Evolutionary conservation across 1,140 invertebrate species (phyloP).

Genomic region (Zaprionus gabonicus): DNA sequence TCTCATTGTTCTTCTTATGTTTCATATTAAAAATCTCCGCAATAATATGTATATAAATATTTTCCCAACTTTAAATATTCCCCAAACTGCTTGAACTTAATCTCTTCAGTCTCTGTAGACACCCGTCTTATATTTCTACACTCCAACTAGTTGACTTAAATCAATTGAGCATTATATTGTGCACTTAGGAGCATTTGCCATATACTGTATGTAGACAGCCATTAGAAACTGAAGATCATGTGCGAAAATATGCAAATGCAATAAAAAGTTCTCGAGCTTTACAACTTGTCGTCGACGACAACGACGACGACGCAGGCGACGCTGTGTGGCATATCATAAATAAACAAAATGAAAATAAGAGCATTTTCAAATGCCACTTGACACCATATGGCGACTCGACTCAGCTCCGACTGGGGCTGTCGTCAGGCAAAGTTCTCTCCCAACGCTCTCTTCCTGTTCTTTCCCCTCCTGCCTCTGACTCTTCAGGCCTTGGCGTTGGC

Average conservation of each 20-base stretch:
- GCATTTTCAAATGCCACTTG: slow-evolving; percentile 82
- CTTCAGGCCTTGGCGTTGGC: neutral
- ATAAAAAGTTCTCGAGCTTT: slow-evolving; percentile 32
- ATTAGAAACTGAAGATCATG: slow-evolving; percentile 6
- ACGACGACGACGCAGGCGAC: neutral
- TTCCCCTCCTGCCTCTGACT: neutral
- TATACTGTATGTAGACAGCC: neutral
- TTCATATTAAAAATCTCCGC: too few species aligned
- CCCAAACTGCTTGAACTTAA: too few species aligned
- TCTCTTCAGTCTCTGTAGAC: too few species aligned
- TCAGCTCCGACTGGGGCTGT: slow-evolving; percentile 29
- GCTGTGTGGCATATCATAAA: slow-evolving; percentile 48
- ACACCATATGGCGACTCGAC: slow-evolving; percentile 74
- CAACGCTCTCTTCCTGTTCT: neutral
- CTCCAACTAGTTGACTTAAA: neutral
- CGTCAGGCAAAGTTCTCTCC: slow-evolving; percentile 29
- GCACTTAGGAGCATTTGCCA: neutral
- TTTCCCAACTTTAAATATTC: too few species aligned
- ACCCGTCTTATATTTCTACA: neutral
- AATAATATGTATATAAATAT: too few species aligned
- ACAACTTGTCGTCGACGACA: slow-evolving; percentile 25
- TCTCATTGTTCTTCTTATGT: neutral
- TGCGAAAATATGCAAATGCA: slow-evolving; percentile 11
- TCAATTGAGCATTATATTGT: slow-evolving; percentile 8
- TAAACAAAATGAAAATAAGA: slow-evolving; percentile 74